These are phyloP conservation scores for Macroglossus sobrinus DNA, from an alignment of 2,113 vertebrate species.

Conservation along the genomic window DNA sequence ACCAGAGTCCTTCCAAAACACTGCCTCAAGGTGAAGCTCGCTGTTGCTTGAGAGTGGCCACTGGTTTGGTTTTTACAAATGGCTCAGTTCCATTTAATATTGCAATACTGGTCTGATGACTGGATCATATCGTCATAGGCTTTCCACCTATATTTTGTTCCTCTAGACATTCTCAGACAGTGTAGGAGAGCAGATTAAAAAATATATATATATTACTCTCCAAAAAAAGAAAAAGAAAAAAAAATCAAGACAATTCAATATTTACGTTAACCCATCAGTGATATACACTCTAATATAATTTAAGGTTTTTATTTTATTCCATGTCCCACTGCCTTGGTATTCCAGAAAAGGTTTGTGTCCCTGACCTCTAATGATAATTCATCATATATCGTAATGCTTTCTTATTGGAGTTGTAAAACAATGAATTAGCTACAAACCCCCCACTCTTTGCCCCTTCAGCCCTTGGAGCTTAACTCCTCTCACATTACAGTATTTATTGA, in stretches of 20 bases:
- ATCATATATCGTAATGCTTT: constrained; percentile 66
- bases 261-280: constrained; percentile 11
- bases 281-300: background rate
- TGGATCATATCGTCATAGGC: background rate
- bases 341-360: background rate
- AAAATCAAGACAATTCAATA: constrained; percentile 12
- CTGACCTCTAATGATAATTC: constrained; percentile 75
- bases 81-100: background rate
- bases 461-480: constrained; percentile 90
- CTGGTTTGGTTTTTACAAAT: background rate
- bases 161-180: constrained; percentile 18
- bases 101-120: background rate
- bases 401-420: constrained; percentile 77
- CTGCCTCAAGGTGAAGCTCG: constrained; percentile 9
- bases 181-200: background rate
- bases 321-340: background rate
- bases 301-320: constrained; percentile 53
- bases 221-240: constrained; percentile 41
- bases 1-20: background rate
- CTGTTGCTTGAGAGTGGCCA: background rate
- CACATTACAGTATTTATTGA: constrained; percentile 94
- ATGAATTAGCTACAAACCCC: constrained; percentile 81
- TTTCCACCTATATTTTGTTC: constrained; percentile 27
- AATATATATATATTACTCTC: background rate
- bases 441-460: constrained; percentile 82